Conservation (phyloP, 1,140 invertebrate genomes). For the Ruditapes philippinarum region DNA sequence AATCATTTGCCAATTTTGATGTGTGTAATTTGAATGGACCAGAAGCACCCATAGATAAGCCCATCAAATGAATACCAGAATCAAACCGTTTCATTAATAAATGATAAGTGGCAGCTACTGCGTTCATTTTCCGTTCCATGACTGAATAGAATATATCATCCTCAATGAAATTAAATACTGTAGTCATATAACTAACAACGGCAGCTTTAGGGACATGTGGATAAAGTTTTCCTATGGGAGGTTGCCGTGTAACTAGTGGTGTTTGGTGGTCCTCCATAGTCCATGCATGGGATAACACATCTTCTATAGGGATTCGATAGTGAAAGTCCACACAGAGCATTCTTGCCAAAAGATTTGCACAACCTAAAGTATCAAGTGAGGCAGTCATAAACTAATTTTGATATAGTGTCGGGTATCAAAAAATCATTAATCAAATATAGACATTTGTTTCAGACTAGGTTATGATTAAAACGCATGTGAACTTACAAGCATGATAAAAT, state of each 20-base stretch:
- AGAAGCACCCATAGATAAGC: slow-evolving; percentile 54
- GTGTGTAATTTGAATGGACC: background rate
- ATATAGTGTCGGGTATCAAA: no score
- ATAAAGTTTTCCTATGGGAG: slow-evolving; percentile 66
- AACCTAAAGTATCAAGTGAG: slow-evolving; percentile 72
- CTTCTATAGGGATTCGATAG: slow-evolving; percentile 79
- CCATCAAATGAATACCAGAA: slow-evolving; percentile 70
- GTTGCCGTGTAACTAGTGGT: slow-evolving; percentile 66
- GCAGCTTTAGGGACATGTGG: slow-evolving; percentile 67
- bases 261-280: slow-evolving; percentile 67
- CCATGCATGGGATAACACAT: slow-evolving; percentile 78
- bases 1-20: background rate
- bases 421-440: no score
- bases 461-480: no score
- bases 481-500: no score
- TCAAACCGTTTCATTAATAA: slow-evolving; percentile 71
- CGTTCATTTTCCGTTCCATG: slow-evolving; percentile 77
- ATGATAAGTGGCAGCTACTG: slow-evolving; percentile 77
- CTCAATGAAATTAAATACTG: slow-evolving; percentile 77
- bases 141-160: slow-evolving; percentile 77
- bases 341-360: slow-evolving; percentile 77
- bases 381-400: no score
- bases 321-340: slow-evolving; percentile 76
- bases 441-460: no score
- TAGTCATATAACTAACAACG: slow-evolving; percentile 78